Evolutionary conservation across 2,113 vertebrate genomes (phyloP).

Genomic region (Narcine bancroftii): DNA sequence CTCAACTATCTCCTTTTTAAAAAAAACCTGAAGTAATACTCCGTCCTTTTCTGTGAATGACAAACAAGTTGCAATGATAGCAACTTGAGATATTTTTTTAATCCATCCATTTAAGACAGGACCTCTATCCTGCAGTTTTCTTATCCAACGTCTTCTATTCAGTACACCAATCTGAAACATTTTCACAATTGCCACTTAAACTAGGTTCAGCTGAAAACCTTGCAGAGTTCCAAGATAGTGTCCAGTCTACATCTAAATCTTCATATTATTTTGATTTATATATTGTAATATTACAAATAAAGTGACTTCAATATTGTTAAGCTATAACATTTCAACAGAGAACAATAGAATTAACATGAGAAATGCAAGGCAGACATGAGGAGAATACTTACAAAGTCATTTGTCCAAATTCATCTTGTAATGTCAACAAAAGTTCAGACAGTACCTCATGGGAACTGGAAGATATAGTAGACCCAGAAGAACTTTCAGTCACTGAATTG

Average conservation of each 20-base stretch:
- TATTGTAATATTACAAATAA: background rate
- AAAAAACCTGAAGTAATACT: no score
- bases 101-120: background rate
- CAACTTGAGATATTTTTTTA: background rate
- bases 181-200: background rate
- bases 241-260: background rate
- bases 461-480: slow-evolving; percentile 43
- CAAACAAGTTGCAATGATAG: background rate
- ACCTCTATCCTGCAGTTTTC: background rate
- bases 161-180: background rate
- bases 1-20: no score
- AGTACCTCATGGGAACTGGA: slow-evolving; percentile 69
- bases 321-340: background rate
- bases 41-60: background rate
- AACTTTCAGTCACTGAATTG: slow-evolving; percentile 39
- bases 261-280: background rate
- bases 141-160: background rate
- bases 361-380: background rate
- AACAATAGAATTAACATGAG: background rate
- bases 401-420: slow-evolving; percentile 85
- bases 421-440: slow-evolving; percentile 69
- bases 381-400: slow-evolving; percentile 81
- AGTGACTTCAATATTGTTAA: background rate
- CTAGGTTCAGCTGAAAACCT: background rate
- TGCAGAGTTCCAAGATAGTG: background rate